phyloP scores from a whole-genome alignment of 1,140 invertebrate species.

The Musca vetustissima region DNA sequence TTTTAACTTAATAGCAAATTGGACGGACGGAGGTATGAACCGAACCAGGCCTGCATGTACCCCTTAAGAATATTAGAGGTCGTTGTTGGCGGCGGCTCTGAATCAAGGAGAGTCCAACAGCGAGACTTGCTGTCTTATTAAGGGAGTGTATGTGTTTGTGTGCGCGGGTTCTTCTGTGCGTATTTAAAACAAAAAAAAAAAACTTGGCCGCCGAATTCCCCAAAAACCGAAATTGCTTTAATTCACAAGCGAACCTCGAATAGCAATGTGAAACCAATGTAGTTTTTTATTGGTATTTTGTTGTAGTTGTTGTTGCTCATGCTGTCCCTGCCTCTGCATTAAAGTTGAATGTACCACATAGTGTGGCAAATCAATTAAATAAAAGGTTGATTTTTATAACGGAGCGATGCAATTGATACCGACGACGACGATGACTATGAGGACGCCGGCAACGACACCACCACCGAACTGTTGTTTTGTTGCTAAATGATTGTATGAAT shows the following conservation, averaged over 20 bases:
- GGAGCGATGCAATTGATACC: slow-evolving; percentile 24
- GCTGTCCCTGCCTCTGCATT: slow-evolving; percentile 20
- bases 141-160: neutral
- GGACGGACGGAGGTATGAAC: too few relatives aligned
- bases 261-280: slow-evolving; percentile 9
- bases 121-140: neutral
- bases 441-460: too few relatives aligned
- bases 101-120: neutral
- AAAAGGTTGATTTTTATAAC: slow-evolving; percentile 24
- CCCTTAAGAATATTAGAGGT: neutral
- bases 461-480: too few relatives aligned
- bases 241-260: neutral
- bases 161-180: neutral
- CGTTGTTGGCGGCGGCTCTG: neutral
- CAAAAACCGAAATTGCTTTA: neutral
- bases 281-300: slow-evolving; percentile 1
- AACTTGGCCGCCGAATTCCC: neutral
- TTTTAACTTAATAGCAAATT: neutral
- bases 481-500: too few relatives aligned
- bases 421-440: too few relatives aligned
- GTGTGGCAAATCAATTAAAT: slow-evolving; percentile 23
- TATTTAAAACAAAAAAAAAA: neutral
- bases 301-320: neutral
- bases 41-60: neutral
- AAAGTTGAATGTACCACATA: slow-evolving; percentile 23